Evolutionary conservation across 2,888 invertebrate genomes (phyloP), one percentile per base, ranked within the genome.

Genomic region (Leucania comma): DNA sequence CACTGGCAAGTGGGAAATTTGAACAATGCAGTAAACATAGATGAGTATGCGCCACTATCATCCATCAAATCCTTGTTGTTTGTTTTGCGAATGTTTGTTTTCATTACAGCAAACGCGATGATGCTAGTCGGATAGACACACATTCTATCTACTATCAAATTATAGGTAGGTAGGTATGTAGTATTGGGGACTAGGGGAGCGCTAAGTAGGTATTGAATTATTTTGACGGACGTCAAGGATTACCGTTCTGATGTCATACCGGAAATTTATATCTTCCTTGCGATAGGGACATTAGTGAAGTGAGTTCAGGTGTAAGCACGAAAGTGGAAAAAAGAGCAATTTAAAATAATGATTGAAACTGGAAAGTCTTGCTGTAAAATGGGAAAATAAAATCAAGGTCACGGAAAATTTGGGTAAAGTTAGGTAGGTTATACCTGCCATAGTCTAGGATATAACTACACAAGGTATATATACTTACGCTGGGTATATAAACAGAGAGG

Each of bases 1-100:
- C 95, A 88, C 72, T 83, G 87, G 81, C 91, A 90, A 90, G 90
- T 90, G 91, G 93, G 93, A 93, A 94, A 93, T 94, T 94, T 90
- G 86, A 94, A 93, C 92, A 90, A 91, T 93, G 92, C 93, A 92
- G 90, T 89, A 91, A 78, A 91, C 77, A 91, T 86, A 87, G 86
- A 88, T 83, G 83, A 80, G 76, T 75, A 88, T 91, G 89, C 90
- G 90, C 88, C 91, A 90, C 81, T 75, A 81, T 80, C 82, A 81
- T 82, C 79, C 65, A 78, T 78, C 76, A 79, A 78, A 59, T 66
- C 62, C 72, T 71, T 72, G 69, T 81, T 85, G 83, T 86, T 89
- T 86, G 83, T 89, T 86, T 84, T 81, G 75, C 64, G 65, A 78
- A 77, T 75, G 72, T 78, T 79, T 84, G 78, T 78, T 81, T 83